Percentiles rank a stretch among this genome's conserved stretches.
phyloP scores from a whole-genome alignment of 2,888 invertebrate genomes.

The Drosophila antonietae region DNA sequence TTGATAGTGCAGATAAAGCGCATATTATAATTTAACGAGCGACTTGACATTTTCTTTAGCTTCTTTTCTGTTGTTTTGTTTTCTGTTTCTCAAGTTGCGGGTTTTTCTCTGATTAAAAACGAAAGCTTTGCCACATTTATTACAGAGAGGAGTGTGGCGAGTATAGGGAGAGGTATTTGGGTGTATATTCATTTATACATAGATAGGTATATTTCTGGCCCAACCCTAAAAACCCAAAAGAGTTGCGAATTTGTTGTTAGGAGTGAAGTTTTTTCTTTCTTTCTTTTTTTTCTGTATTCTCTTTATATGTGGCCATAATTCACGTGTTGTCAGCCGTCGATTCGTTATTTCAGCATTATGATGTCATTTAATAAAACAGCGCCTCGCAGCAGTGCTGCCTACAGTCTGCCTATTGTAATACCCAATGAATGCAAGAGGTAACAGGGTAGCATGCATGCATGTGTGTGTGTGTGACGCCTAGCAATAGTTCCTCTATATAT shows the following conservation, averaged over 20 bases:
- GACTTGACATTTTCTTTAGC: conserved; percentile 22
- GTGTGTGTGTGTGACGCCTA: not conserved
- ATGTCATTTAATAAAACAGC: conserved; percentile 62
- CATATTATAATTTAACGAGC: conserved; percentile 35
- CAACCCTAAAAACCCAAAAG: conserved; percentile 56
- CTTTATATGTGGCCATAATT: conserved; percentile 60
- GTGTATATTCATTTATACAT: not conserved
- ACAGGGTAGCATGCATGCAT: not conserved
- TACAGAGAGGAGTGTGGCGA: not conserved
- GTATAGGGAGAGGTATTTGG: not conserved
- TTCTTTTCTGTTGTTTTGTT: not conserved
- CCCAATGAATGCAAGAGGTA: not conserved
- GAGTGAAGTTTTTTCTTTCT: conserved; percentile 26
- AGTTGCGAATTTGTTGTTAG: conserved; percentile 37
- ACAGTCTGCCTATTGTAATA: conserved; percentile 4
- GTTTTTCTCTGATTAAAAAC: conserved; percentile 69
- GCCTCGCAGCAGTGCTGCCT: conserved; percentile 24
- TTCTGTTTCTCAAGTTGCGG: conserved; percentile 10
- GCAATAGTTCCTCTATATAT: not conserved
- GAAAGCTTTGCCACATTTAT: conserved; percentile 54
- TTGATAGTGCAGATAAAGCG: conserved; percentile 15
- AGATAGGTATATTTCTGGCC: conserved; percentile 40
- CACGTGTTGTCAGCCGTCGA: conserved; percentile 68
- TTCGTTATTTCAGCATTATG: conserved; percentile 61
- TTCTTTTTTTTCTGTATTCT: conserved; percentile 14